These are phyloP conservation scores for Hyla sarda DNA, from an alignment of 2,113 vertebrate genomes.

Conservation along the genomic window DNA sequence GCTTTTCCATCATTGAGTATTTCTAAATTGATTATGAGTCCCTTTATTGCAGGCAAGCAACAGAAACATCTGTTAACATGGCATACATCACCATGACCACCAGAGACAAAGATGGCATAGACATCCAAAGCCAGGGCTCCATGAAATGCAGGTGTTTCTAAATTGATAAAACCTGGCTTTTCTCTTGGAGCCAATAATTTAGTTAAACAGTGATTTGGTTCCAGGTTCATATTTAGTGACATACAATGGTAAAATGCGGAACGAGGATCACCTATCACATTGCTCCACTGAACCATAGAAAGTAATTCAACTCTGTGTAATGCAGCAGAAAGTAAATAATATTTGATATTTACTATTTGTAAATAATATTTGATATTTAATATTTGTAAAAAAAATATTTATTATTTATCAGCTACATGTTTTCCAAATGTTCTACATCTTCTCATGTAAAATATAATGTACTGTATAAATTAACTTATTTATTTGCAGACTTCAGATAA, in stretches of 20 bases:
- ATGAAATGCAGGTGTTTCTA: slow-evolving; percentile 28
- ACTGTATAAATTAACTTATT: too few species aligned
- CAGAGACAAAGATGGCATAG: slow-evolving; percentile 9
- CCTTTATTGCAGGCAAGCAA: background rate
- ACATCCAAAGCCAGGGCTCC: background rate
- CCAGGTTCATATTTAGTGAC: background rate
- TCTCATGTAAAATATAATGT: too few species aligned
- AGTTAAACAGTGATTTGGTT: background rate
- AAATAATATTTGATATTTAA: background rate
- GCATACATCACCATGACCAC: slow-evolving; percentile 33
- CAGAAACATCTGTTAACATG: slow-evolving; percentile 42
- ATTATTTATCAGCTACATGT: too few species aligned
- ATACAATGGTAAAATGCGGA: background rate
- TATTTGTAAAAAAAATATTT: too few species aligned
- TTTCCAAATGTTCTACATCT: too few species aligned
- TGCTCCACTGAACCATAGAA: background rate
- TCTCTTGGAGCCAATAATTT: background rate
- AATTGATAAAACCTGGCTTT: slow-evolving; percentile 3
- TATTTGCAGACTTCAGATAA: too few species aligned
- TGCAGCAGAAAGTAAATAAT: background rate
- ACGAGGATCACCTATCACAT: background rate
- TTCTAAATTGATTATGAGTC: slow-evolving; percentile 25
- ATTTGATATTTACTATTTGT: background rate
- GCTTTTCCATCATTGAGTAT: slow-evolving; percentile 23
- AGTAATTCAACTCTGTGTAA: background rate